These are phyloP conservation scores for Helarctos malayanus DNA, from an alignment of 2,797 vertebrate genomes.

Conservation along the genomic window DNA sequence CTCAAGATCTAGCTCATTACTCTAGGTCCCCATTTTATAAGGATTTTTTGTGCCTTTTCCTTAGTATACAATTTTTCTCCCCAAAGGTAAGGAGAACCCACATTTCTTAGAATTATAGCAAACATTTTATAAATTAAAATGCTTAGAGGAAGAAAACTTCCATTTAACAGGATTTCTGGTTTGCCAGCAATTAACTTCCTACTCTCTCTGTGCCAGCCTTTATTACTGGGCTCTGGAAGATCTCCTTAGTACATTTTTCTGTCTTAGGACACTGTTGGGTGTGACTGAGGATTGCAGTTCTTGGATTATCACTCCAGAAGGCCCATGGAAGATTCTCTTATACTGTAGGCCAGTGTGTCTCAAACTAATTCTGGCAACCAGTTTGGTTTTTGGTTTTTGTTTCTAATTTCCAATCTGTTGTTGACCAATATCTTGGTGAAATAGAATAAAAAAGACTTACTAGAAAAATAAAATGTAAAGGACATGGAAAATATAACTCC, in stretches of 20 bases:
- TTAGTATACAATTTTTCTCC: conserved; percentile 46
- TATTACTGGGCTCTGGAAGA: conserved; percentile 32
- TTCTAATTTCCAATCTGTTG: conserved; percentile 31
- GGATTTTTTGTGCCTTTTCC: conserved; percentile 37
- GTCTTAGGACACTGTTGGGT: background rate
- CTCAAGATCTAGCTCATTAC: background rate
- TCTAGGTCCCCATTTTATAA: background rate
- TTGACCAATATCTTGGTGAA: conserved; percentile 36
- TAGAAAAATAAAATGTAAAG: background rate
- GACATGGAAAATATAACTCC: background rate
- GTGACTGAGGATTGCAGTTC: background rate
- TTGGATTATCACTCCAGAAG: conserved; percentile 1
- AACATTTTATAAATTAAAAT: conserved; percentile 33
- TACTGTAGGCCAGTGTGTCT: background rate
- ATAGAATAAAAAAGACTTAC: conserved; percentile 35
- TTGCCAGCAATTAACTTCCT: background rate
- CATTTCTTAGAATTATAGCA: conserved; percentile 55
- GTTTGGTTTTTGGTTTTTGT: background rate
- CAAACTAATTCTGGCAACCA: background rate
- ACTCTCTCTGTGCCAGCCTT: background rate
- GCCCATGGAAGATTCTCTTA: background rate
- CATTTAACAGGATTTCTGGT: conserved; percentile 47
- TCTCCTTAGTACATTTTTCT: background rate
- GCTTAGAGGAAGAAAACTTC: conserved; percentile 37
- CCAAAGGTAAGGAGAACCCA: background rate